Evolutionary conservation across 1,140 invertebrate species (phyloP).

Genomic region (Charaxes varanes): DNA sequence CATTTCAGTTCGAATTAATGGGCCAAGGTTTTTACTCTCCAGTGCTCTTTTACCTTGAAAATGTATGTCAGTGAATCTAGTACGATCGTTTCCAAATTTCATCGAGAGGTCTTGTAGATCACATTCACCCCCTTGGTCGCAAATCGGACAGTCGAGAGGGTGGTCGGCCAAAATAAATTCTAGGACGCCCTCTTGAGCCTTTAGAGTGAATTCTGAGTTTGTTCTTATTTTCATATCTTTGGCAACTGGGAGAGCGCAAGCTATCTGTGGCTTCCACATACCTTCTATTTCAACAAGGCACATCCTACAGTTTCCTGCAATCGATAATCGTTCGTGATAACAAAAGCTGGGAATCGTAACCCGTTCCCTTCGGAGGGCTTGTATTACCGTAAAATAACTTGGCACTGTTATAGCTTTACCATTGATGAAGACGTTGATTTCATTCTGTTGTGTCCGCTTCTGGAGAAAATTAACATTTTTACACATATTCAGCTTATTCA

Average conservation of each 20-base stretch:
- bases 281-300: constrained; percentile 88
- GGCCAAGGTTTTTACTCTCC: constrained; percentile 87
- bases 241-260: constrained; percentile 86
- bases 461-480: constrained; percentile 1
- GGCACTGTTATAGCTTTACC: constrained; percentile 45
- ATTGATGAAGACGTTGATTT: constrained; percentile 47
- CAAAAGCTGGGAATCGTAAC: constrained; percentile 50
- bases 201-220: constrained; percentile 76
- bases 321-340: constrained; percentile 82
- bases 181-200: constrained; percentile 96
- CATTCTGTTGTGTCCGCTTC: neutral
- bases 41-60: constrained; percentile 92
- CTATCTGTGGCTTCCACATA: constrained; percentile 82
- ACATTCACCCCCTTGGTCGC: constrained; percentile 99
- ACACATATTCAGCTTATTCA: constrained; percentile 5
- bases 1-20: constrained; percentile 87
- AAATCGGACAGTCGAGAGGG: constrained; percentile 99
- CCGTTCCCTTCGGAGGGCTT: constrained; percentile 38
- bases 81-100: constrained; percentile 97
- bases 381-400: constrained; percentile 46
- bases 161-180: constrained; percentile 98
- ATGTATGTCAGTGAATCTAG: constrained; percentile 94
- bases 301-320: constrained; percentile 88
- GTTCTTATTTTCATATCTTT: constrained; percentile 85
- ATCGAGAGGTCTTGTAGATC: constrained; percentile 98